A percentile compares a stretch with the other conserved stretches of the same genome.
Evolutionary conservation across 2,797 vertebrate genomes (phyloP).

Genomic region (Neostethus bicornis): DNA sequence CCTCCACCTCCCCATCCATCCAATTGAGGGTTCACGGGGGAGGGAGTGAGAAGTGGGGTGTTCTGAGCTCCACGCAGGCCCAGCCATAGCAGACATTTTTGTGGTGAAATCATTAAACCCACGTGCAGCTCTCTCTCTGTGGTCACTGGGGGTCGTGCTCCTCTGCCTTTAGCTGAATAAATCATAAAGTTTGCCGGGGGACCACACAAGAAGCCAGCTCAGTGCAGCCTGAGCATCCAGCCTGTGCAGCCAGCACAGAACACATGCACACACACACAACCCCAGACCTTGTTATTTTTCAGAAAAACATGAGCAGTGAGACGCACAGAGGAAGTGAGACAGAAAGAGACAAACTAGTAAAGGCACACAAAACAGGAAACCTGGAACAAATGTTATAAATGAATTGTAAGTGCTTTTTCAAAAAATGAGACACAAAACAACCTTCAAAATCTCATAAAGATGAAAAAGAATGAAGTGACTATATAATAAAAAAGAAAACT

Average conservation of each 20-base stretch:
- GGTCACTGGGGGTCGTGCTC: conserved; percentile 99
- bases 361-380: conserved; percentile 34
- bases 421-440: conserved; percentile 10
- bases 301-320: conserved; percentile 71
- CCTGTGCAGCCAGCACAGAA: conserved; percentile 70
- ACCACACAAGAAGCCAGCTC: conserved; percentile 97
- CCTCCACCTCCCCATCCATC: conserved; percentile 38
- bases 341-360: conserved; percentile 43
- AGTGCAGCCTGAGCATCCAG: conserved; percentile 79
- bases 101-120: conserved; percentile 99
- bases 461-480: conserved; percentile 43
- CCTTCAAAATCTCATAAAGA: neutral
- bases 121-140: conserved; percentile 99
- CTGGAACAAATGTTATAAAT: conserved; percentile 12
- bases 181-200: conserved; percentile 98
- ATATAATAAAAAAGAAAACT: conserved; percentile 2
- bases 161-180: conserved; percentile 99
- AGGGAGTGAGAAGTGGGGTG: conserved; percentile 21
- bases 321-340: conserved; percentile 50
- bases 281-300: conserved; percentile 91
- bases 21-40: conserved; percentile 31
- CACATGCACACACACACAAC: conserved; percentile 77
- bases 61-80: conserved; percentile 75
- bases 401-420: neutral
- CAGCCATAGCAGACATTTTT: conserved; percentile 99